Evolutionary conservation across 2,113 vertebrate species (phyloP).

Genomic region (Dromas ardeola): DNA sequence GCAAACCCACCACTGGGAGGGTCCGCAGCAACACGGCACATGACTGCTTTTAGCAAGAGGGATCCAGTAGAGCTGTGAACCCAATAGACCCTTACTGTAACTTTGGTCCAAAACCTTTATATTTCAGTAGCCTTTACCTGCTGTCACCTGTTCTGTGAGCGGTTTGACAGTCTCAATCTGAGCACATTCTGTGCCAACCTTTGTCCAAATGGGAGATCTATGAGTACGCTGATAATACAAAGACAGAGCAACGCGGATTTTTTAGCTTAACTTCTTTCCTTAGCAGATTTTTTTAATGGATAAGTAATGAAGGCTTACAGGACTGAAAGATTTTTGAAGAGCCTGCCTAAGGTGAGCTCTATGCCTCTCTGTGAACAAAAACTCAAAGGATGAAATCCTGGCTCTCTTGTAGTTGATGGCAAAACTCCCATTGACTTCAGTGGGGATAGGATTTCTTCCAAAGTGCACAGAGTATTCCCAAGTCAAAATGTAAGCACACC

Average conservation of each 20-base stretch:
- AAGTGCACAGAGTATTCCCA: constrained; percentile 37
- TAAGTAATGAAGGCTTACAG: neutral
- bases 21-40: neutral
- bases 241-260: neutral
- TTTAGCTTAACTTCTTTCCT: neutral
- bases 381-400: constrained; percentile 12
- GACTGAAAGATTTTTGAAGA: neutral
- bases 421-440: constrained; percentile 56
- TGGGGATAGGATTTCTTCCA: constrained; percentile 60
- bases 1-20: neutral
- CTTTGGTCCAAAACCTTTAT: neutral
- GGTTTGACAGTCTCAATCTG: neutral
- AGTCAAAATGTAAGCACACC: constrained; percentile 8
- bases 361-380: neutral
- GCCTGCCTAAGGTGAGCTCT: neutral
- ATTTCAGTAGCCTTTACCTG: neutral
- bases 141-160: neutral
- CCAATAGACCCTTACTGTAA: neutral
- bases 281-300: neutral
- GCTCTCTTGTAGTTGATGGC: constrained; percentile 3
- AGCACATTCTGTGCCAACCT: neutral
- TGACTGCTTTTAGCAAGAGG: neutral
- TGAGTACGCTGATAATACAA: neutral
- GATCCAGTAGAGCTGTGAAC: neutral
- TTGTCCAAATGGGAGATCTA: neutral